A percentile compares a stretch with the other conserved stretches of the same genome.
Evolutionary conservation across 2,113 vertebrate species (phyloP).

Genomic region (Oreocharis arfaki): DNA sequence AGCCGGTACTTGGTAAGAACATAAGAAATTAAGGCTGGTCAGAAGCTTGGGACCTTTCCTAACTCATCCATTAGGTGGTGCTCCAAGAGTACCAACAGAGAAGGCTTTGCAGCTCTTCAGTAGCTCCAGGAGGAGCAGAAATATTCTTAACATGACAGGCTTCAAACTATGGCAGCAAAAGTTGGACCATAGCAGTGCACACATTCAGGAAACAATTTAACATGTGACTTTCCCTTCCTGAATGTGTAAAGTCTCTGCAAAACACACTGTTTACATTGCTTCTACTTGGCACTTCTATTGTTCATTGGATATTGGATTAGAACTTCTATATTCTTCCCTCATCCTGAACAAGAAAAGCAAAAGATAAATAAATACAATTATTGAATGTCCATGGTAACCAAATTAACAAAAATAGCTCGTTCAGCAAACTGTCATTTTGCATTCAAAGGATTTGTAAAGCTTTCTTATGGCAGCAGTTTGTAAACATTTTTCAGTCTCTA

Average conservation of each 20-base stretch:
- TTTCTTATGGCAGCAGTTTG: slow-evolving; percentile 16
- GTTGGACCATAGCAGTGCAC: background rate
- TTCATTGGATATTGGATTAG: slow-evolving; percentile 16
- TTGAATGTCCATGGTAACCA: background rate
- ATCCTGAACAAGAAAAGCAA: background rate
- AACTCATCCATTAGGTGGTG: slow-evolving; percentile 69
- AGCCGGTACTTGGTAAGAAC: background rate
- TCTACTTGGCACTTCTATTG: background rate
- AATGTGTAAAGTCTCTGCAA: background rate
- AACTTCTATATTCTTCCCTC: background rate
- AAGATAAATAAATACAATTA: background rate
- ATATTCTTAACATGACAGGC: background rate
- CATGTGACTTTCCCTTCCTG: background rate
- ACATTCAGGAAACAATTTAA: background rate
- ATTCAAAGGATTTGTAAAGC: slow-evolving; percentile 34
- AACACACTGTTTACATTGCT: slow-evolving; percentile 14
- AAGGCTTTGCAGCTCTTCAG: background rate
- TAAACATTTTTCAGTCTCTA: slow-evolving; percentile 4
- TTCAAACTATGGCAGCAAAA: slow-evolving; percentile 20
- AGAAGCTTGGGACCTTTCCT: slow-evolving; percentile 21
- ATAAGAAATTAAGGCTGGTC: background rate
- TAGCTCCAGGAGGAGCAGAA: slow-evolving; percentile 4
- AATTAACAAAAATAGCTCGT: background rate
- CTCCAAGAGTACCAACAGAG: slow-evolving; percentile 50
- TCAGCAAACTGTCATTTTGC: slow-evolving; percentile 4